phyloP scores from a whole-genome alignment of 2,888 invertebrate species.

The Onchidella celtica region DNA sequence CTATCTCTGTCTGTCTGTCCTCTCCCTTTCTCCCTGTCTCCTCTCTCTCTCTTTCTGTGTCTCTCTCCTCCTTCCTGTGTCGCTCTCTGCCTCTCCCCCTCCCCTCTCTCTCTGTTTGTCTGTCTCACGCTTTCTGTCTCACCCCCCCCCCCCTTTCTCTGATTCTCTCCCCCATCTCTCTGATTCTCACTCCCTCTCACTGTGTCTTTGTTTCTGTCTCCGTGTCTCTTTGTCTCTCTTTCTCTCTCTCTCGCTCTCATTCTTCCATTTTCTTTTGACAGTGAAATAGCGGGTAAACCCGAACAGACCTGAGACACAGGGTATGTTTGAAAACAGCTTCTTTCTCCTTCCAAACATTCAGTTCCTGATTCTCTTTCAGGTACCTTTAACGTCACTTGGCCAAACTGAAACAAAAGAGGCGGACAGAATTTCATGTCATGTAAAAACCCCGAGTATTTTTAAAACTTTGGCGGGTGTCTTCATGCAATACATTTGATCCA shows the following conservation, averaged over 20 bases:
- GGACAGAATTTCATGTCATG: too few relatives aligned
- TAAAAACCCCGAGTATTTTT: too few relatives aligned
- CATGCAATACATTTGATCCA: too few relatives aligned
- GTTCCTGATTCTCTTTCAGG: too few relatives aligned
- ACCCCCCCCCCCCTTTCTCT: background rate
- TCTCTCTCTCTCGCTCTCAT: background rate
- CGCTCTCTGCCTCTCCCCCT: background rate
- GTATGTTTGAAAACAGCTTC: too few relatives aligned
- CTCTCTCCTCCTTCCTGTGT: constrained; percentile 16
- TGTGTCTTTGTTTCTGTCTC: background rate
- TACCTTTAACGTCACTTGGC: too few relatives aligned
- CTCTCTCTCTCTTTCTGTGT: constrained; percentile 16
- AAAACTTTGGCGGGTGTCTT: too few relatives aligned
- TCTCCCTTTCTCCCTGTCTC: background rate
- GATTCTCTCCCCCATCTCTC: background rate
- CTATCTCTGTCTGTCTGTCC: background rate
- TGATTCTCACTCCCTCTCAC: background rate
- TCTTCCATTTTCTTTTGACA: background rate
- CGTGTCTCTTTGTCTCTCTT: background rate
- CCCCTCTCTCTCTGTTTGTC: background rate
- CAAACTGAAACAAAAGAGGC: too few relatives aligned
- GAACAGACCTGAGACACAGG: too few relatives aligned
- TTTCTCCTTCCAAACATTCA: too few relatives aligned
- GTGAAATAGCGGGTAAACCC: too few relatives aligned
- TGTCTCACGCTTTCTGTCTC: constrained; percentile 18